phyloP scores from a whole-genome alignment of 2,797 vertebrate genomes.

The Chromis chromis region DNA sequence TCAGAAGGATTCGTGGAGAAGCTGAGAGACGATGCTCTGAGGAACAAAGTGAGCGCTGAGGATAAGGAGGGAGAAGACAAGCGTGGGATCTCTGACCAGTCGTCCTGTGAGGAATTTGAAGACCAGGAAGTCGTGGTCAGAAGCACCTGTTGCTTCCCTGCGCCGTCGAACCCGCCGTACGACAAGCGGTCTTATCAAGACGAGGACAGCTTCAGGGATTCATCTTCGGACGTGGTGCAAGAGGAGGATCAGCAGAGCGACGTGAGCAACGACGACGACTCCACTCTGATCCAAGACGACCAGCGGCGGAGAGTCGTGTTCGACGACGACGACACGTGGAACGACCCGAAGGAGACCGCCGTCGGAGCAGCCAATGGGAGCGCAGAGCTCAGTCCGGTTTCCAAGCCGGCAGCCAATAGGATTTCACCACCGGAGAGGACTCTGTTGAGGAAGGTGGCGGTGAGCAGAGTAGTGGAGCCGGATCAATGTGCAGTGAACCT shows the following conservation, averaged over 20 bases:
- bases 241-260: slow-evolving; percentile 31
- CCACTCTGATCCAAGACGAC: slow-evolving; percentile 65
- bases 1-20: neutral
- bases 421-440: slow-evolving; percentile 68
- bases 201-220: slow-evolving; percentile 48
- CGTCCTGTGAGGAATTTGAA: slow-evolving; percentile 40
- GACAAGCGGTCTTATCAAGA: slow-evolving; percentile 84
- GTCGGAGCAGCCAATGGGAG: neutral
- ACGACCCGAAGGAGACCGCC: slow-evolving; percentile 86
- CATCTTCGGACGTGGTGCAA: slow-evolving; percentile 45
- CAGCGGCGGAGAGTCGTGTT: slow-evolving; percentile 83
- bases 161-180: slow-evolving; percentile 66
- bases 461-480: slow-evolving; percentile 79
- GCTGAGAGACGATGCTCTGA: neutral
- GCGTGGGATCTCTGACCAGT: slow-evolving; percentile 21
- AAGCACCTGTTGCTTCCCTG: slow-evolving; percentile 65
- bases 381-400: slow-evolving; percentile 12
- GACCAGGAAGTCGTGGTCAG: slow-evolving; percentile 32
- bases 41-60: slow-evolving; percentile 16
- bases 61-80: slow-evolving; percentile 23
- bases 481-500: slow-evolving; percentile 25
- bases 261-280: slow-evolving; percentile 65
- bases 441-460: slow-evolving; percentile 88
- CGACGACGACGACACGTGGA: slow-evolving; percentile 95
- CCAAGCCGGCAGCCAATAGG: slow-evolving; percentile 22